Evolutionary conservation across 2,113 vertebrate species (phyloP).

Genomic region (Xenopus borealis): DNA sequence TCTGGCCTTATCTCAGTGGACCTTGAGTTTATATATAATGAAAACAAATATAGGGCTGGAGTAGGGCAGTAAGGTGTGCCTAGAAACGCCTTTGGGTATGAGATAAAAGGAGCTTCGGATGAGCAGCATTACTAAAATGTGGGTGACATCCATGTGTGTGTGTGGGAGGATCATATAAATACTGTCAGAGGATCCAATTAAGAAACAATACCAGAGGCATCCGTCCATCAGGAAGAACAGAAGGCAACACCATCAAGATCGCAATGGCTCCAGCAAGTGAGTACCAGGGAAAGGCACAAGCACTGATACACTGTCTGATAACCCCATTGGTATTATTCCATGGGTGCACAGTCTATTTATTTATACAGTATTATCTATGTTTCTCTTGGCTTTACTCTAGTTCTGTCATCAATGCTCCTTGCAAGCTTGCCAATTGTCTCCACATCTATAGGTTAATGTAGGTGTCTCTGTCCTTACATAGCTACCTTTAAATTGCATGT

Average conservation of each 20-base stretch:
- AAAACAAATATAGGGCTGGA: not conserved
- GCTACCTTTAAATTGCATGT: too few relatives aligned
- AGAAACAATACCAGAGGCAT: not conserved
- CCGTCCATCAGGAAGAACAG: not conserved
- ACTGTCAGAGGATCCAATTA: not conserved
- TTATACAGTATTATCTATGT: too few relatives aligned
- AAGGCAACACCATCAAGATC: not conserved
- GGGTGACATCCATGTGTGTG: not conserved
- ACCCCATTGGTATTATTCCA: too few relatives aligned
- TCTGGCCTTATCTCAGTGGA: constrained; percentile 13
- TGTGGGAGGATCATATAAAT: constrained; percentile 29
- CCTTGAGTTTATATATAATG: not conserved
- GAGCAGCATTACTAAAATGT: constrained; percentile 2
- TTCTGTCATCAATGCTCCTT: too few relatives aligned
- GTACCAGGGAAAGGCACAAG: not conserved
- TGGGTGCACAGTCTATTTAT: too few relatives aligned
- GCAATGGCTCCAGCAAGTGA: constrained; percentile 6
- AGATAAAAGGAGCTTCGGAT: constrained; percentile 12
- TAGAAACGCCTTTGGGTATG: not conserved
- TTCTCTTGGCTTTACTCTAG: too few relatives aligned
- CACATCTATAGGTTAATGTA: too few relatives aligned
- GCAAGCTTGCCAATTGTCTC: too few relatives aligned
- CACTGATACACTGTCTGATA: too few relatives aligned
- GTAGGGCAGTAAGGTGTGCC: not conserved
- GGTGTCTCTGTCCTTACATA: too few relatives aligned